These are phyloP conservation scores for Trichonephila clavipes DNA, from an alignment of 1,140 invertebrate species.

Conservation along the genomic window DNA sequence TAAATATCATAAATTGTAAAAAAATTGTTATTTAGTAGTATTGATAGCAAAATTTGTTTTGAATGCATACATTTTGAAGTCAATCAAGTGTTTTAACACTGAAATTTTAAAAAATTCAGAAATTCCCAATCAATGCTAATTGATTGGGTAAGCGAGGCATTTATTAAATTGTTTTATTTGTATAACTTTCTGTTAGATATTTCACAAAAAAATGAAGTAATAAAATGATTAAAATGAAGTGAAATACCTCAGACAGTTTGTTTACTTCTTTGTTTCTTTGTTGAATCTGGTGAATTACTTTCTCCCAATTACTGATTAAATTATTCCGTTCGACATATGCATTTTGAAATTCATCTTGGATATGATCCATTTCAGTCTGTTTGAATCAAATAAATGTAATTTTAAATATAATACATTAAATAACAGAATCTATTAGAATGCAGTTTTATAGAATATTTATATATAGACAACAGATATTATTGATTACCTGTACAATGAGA, in stretches of 20 bases:
- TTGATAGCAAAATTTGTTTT: no score
- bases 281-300: constrained; percentile 62
- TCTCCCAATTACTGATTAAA: constrained; percentile 64
- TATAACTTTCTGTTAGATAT: no score
- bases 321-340: constrained; percentile 52
- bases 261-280: constrained; percentile 46
- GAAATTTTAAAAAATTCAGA: no score
- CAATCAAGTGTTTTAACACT: no score
- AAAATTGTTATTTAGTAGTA: no score
- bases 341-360: constrained; percentile 60
- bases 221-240: not conserved
- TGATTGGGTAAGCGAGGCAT: no score
- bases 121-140: no score
- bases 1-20: no score
- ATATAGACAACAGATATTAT: not conserved
- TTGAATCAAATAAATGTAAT: not conserved
- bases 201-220: not conserved
- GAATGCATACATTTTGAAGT: no score
- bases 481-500: constrained; percentile 59
- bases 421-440: not conserved
- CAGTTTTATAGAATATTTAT: not conserved
- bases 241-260: constrained; percentile 47
- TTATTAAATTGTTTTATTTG: no score
- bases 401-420: not conserved
- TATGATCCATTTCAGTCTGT: constrained; percentile 49